A percentile compares a stretch with the other conserved stretches of the same genome.
Evolutionary conservation across 2,113 vertebrate species (phyloP).

Genomic region (Oncorhynchus nerka): DNA sequence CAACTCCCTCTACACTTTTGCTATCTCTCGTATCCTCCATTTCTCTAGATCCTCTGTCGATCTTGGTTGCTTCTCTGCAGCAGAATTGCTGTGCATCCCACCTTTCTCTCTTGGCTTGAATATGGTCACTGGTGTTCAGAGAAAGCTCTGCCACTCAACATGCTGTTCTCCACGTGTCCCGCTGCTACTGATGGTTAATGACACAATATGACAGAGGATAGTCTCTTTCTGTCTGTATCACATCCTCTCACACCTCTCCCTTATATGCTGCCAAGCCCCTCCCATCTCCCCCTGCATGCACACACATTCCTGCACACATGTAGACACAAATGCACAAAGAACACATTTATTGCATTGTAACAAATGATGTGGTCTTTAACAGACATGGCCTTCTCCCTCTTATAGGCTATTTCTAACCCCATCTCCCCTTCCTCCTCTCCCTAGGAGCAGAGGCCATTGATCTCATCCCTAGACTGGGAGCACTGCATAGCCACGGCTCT

Average conservation of each 20-base stretch:
- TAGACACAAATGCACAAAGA: neutral
- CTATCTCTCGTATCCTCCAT: conserved; percentile 14
- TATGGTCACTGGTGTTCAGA: conserved; percentile 10
- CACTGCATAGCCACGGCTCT: neutral
- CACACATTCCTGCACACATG: neutral
- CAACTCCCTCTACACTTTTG: conserved; percentile 13
- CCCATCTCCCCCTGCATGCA: neutral
- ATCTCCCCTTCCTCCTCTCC: neutral
- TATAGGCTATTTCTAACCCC: neutral
- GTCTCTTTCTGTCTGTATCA: neutral
- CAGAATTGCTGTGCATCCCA: conserved; percentile 2
- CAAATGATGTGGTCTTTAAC: neutral
- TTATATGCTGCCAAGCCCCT: neutral
- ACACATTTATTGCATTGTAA: neutral
- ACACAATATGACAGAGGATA: neutral
- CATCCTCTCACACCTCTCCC: neutral
- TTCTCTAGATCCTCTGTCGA: neutral
- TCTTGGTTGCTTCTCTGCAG: conserved; percentile 27
- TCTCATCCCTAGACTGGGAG: neutral
- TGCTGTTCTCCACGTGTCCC: neutral
- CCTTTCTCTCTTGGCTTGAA: conserved; percentile 6
- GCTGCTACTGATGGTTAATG: conserved; percentile 1
- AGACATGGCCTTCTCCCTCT: neutral
- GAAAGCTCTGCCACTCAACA: neutral
- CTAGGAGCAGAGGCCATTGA: neutral